These are phyloP conservation scores for Brachionus paranguensis DNA, from an alignment of 1,140 invertebrate species.

Conservation along the genomic window DNA sequence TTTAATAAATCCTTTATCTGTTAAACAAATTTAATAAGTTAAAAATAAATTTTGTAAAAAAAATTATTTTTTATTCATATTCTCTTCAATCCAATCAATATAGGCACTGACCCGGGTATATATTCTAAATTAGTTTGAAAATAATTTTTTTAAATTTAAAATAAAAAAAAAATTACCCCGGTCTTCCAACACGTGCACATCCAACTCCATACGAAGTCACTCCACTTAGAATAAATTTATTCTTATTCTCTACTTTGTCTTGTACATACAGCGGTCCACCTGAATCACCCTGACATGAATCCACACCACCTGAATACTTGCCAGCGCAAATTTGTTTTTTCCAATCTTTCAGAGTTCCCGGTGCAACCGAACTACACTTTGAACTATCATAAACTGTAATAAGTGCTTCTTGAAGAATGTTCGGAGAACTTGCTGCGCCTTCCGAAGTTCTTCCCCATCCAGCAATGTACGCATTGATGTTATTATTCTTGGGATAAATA, in stretches of 20 bases:
- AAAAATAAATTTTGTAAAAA: no score
- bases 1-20: no score
- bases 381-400: not conserved
- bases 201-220: conserved; percentile 26
- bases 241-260: not conserved
- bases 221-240: conserved; percentile 16
- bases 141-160: not conserved
- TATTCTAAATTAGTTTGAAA: not conserved
- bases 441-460: not conserved
- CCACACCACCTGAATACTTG: not conserved
- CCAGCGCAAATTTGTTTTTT: conserved; percentile 19
- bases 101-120: conserved; percentile 1
- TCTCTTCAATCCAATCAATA: not conserved
- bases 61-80: not conserved
- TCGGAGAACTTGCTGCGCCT: not conserved
- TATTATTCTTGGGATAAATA: not conserved
- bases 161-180: conserved; percentile 30
- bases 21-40: no score
- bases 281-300: conserved; percentile 33
- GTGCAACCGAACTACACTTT: not conserved
- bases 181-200: not conserved
- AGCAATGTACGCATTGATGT: not conserved
- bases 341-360: not conserved
- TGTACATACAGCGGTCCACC: not conserved
- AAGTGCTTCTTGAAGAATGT: not conserved